Conservation (phyloP, 2,113 vertebrate genomes). For the Pseudorhombus dupliciocellatus region DNA sequence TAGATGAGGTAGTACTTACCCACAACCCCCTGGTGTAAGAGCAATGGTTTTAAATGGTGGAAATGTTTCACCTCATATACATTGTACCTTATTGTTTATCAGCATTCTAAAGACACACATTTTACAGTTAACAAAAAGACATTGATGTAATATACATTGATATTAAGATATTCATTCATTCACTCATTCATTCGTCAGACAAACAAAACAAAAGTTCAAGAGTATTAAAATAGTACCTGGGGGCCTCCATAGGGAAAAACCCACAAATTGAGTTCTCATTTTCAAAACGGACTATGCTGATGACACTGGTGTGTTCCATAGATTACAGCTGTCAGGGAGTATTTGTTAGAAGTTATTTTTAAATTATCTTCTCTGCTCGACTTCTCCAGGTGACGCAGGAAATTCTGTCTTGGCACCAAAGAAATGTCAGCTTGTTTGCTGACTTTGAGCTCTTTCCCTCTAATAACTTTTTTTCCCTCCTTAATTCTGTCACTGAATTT, state of each 20-base stretch:
- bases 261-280: neutral
- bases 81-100: neutral
- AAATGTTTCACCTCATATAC: neutral
- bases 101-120: neutral
- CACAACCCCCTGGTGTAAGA: neutral
- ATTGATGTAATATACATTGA: neutral
- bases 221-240: neutral
- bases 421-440: slow-evolving; percentile 12
- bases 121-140: neutral
- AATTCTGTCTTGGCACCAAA: slow-evolving; percentile 15
- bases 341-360: neutral
- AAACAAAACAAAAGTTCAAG: neutral
- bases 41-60: slow-evolving; percentile 5
- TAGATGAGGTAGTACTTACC: slow-evolving; percentile 44
- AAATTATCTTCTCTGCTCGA: neutral
- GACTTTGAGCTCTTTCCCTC: slow-evolving; percentile 21
- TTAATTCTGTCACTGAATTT: neutral
- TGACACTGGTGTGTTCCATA: neutral
- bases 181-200: neutral
- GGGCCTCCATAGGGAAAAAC: neutral
- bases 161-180: too few species aligned
- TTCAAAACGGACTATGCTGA: neutral
- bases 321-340: neutral
- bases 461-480: slow-evolving; percentile 6
- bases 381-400: neutral